Percentiles rank a stretch among this genome's conserved stretches.
phyloP scores from a whole-genome alignment of 2,113 vertebrate species.

The Fregata magnificens region DNA sequence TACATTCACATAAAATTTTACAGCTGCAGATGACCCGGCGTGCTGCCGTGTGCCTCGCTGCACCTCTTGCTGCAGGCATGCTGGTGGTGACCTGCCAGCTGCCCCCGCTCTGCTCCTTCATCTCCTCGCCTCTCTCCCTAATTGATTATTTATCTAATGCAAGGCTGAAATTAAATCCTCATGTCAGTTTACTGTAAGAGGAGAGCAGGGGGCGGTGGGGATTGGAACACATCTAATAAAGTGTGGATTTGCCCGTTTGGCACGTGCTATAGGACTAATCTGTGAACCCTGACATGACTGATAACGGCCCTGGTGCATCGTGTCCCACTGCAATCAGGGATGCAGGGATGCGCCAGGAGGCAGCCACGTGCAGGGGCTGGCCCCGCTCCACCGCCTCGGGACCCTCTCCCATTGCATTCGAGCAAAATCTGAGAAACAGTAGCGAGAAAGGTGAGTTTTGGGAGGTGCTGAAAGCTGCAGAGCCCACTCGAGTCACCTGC shows the following conservation, averaged over 20 bases:
- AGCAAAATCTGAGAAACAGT: not conserved
- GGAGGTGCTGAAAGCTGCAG: not conserved
- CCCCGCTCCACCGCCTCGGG: fast-evolving
- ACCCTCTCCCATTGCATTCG: not conserved
- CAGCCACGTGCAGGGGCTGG: not conserved
- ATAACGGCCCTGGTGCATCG: constrained; percentile 63
- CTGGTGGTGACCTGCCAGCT: not conserved
- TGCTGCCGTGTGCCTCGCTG: not conserved
- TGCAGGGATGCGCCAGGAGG: not conserved
- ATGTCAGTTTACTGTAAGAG: not conserved
- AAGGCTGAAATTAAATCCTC: not conserved
- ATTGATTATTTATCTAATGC: not conserved
- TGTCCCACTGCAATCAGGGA: constrained; percentile 51
- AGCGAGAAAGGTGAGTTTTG: not conserved
- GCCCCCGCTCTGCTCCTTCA: not conserved
- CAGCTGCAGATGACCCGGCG: not conserved
- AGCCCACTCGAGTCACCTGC: not conserved
- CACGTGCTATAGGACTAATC: constrained; percentile 64
- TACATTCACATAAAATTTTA: not conserved
- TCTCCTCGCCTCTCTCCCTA: not conserved
- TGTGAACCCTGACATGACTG: constrained; percentile 72
- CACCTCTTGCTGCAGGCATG: fast-evolving
- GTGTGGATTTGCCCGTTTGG: constrained; percentile 75
- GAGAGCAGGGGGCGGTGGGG: not conserved
- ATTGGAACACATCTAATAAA: constrained; percentile 66